Evolutionary conservation across 2,888 invertebrate genomes (phyloP), one percentile per base, ranked within the genome.

Genomic region (Schrankia costaestrigalis): DNA sequence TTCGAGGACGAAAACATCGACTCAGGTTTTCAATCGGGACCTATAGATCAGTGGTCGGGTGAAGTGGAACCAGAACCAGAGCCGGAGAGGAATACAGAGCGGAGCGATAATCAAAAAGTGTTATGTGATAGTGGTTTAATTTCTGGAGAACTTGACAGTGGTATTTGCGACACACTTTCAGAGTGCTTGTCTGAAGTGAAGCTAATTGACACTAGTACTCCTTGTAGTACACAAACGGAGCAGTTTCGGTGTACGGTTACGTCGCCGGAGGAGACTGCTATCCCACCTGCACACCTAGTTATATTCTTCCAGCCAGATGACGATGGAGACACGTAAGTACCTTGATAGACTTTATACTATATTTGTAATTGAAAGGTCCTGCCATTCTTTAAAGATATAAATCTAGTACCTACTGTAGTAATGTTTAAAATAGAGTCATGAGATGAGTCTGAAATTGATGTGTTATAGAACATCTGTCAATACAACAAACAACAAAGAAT

Each of bases 321-420:
- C 47, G 95, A 95, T 58, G 96, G 96, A 53, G 95, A 96, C 77
- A 95, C 96, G 95, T 96, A 90, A 94, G 95, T 85, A 46, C 33
- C 19, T n/a, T 31, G 6, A 10, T 15, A 25, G 14, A 14, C 8
- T n/a, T n/a, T n/a, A n/a, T n/a, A n/a, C n/a, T n/a, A n/a, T n/a
- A n/a, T n/a, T n/a, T n/a, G n/a, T n/a, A n/a, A n/a, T n/a, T n/a
- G n/a, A n/a, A n/a, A n/a, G n/a, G n/a, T n/a, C n/a, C n/a, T n/a
- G n/a, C n/a, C n/a, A n/a, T n/a, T n/a, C n/a, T n/a, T n/a, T n/a
- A n/a, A n/a, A n/a, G n/a, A n/a, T n/a, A n/a, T n/a, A n/a, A n/a
- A n/a, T n/a, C n/a, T n/a, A n/a, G n/a, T n/a, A n/a, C n/a, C n/a
- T n/a, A n/a, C n/a, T n/a, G n/a, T n/a, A n/a, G n/a, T n/a, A n/a